Conservation (phyloP, 2,888 invertebrate genomes). For the Caenorhabditis zanzibari region DNA sequence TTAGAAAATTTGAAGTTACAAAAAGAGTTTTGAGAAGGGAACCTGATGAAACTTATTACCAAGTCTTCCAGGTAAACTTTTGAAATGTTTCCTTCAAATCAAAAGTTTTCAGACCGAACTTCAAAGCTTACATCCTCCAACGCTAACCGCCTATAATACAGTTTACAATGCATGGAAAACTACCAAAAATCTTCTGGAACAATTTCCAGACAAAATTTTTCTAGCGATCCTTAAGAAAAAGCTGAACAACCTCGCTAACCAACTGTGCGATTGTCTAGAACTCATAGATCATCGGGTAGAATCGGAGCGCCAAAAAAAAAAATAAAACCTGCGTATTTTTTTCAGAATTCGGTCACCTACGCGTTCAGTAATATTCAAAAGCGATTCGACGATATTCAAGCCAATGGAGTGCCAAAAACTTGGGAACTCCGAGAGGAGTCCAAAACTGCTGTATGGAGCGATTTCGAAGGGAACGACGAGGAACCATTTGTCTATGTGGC, state of each 20-base stretch:
- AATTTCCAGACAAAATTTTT: neutral
- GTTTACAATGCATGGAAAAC: neutral
- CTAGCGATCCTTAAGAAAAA: neutral
- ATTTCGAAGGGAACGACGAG: too few relatives aligned
- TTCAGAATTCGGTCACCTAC: neutral
- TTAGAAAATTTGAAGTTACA: too few relatives aligned
- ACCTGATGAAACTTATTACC: too few relatives aligned
- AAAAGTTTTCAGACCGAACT: neutral
- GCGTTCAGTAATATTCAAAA: neutral
- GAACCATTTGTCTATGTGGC: too few relatives aligned
- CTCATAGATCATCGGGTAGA: neutral
- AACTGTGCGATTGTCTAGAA: neutral
- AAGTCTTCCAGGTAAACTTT: too few relatives aligned
- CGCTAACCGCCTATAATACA: neutral
- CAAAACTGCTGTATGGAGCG: neutral
- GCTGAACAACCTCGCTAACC: neutral
- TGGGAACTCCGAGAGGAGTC: constrained; percentile 1
- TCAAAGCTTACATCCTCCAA: neutral
- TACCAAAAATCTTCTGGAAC: neutral
- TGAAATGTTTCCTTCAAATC: too few relatives aligned
- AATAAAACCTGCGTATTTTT: neutral
- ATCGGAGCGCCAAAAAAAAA: neutral
- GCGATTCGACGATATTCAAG: neutral
- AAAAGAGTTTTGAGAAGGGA: neutral
- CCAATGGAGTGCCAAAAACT: neutral